Conservation (phyloP, 2,888 invertebrate species). For the Hermaeophaga mercurialis region DNA sequence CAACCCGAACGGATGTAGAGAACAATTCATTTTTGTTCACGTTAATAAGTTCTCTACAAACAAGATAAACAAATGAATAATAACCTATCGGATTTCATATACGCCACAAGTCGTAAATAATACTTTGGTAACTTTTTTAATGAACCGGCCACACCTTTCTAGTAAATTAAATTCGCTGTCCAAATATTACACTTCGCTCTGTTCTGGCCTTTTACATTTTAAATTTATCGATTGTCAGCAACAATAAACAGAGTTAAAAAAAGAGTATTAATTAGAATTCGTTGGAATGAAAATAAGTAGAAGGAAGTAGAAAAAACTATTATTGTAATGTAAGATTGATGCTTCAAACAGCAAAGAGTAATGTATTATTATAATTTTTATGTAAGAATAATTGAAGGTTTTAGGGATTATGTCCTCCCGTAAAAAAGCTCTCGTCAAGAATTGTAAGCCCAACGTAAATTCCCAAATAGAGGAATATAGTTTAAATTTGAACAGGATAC, state of each 20-base stretch:
- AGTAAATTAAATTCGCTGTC: constrained; percentile 40
- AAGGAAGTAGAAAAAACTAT: no score
- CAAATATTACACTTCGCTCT: constrained; percentile 34
- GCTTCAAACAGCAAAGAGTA: no score
- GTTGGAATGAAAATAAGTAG: no score
- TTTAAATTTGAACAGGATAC: no score
- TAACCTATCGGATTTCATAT: constrained; percentile 39
- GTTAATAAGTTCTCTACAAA: constrained; percentile 18
- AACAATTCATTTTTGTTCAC: constrained; percentile 4
- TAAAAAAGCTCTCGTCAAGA: no score
- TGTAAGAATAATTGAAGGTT: no score
- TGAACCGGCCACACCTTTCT: constrained; percentile 39
- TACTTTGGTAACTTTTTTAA: constrained; percentile 39
- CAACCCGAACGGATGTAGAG: not conserved
- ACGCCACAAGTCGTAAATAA: constrained; percentile 38
- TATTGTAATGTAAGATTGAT: no score
- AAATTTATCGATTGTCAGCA: constrained; percentile 19
- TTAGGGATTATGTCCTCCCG: no score
- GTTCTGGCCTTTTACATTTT: constrained; percentile 13
- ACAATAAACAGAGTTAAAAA: not conserved
- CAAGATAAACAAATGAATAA: constrained; percentile 41
- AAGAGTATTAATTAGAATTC: not conserved
- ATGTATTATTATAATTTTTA: no score
- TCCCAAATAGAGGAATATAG: no score
- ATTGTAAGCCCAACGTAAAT: no score